A percentile compares a stretch with the other conserved stretches of the same genome.
phyloP scores from a whole-genome alignment of 2,888 invertebrate species.

The Xestia c-nigrum region DNA sequence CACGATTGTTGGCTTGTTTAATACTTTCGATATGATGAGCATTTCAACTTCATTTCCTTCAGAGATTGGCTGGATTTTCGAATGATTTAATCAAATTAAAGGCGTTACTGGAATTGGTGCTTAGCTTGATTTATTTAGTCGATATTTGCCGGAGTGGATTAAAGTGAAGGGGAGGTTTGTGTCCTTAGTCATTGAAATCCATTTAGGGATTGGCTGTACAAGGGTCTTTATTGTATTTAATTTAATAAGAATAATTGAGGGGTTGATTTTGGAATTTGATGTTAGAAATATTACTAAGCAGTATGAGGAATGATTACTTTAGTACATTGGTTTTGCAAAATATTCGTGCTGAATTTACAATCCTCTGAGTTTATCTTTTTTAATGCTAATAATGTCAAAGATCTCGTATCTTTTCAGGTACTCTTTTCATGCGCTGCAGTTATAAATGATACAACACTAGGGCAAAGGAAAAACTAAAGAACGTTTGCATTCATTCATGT shows the following conservation, averaged over 20 bases:
- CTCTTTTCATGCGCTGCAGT: neutral
- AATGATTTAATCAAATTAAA: slow-evolving; percentile 57
- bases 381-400: neutral
- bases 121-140: slow-evolving; percentile 45
- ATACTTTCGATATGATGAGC: slow-evolving; percentile 61
- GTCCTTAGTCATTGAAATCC: slow-evolving; percentile 21
- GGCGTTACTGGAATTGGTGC: slow-evolving; percentile 29
- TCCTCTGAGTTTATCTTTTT: neutral
- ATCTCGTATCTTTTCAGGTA: neutral
- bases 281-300: neutral
- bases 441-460: no score
- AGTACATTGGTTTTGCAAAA: neutral
- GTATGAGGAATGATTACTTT: neutral
- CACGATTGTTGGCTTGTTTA: slow-evolving; percentile 58
- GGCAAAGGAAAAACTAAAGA: neutral
- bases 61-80: slow-evolving; percentile 45
- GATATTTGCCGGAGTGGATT: slow-evolving; percentile 44
- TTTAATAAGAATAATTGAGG: slow-evolving; percentile 26
- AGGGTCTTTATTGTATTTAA: neutral
- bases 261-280: neutral
- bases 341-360: neutral
- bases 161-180: slow-evolving; percentile 37
- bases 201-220: slow-evolving; percentile 35
- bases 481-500: neutral
- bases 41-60: slow-evolving; percentile 63